Evolutionary conservation across 2,888 invertebrate species (phyloP).

Genomic region (Drosophila parthenogenetica): DNA sequence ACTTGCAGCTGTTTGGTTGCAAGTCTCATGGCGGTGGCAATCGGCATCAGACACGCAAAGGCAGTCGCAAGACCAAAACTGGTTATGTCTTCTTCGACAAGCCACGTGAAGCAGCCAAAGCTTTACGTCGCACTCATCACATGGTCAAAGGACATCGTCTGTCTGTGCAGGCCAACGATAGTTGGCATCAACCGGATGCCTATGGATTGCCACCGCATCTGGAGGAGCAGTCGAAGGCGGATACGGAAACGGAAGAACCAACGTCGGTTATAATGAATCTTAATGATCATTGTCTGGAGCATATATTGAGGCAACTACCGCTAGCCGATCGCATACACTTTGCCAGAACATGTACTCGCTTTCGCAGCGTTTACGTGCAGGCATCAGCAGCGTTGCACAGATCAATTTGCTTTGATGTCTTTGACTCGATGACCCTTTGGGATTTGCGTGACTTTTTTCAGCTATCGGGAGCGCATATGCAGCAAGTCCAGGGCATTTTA

Average conservation of each 20-base stretch:
- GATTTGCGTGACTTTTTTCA: slow-evolving; percentile 49
- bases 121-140: slow-evolving; percentile 26
- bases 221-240: neutral
- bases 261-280: slow-evolving; percentile 21
- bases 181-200: slow-evolving; percentile 50
- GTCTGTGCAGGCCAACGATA: slow-evolving; percentile 31
- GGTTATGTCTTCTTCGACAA: slow-evolving; percentile 35
- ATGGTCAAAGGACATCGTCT: slow-evolving; percentile 14
- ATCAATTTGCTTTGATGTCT: slow-evolving; percentile 20
- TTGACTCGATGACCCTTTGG: slow-evolving; percentile 35
- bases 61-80: neutral
- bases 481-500: slow-evolving; percentile 26
- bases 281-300: slow-evolving; percentile 40
- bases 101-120: slow-evolving; percentile 35
- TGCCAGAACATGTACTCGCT: slow-evolving; percentile 36
- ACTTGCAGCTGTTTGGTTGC: slow-evolving; percentile 24
- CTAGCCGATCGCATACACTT: slow-evolving; percentile 45
- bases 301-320: slow-evolving; percentile 25
- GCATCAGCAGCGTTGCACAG: slow-evolving; percentile 27
- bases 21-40: neutral
- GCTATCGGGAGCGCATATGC: slow-evolving; percentile 26
- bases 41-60: neutral
- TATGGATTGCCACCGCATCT: neutral
- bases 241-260: neutral
- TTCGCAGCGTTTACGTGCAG: slow-evolving; percentile 28